phyloP scores from a whole-genome alignment of 2,113 vertebrate species.

The Eolophus roseicapilla region DNA sequence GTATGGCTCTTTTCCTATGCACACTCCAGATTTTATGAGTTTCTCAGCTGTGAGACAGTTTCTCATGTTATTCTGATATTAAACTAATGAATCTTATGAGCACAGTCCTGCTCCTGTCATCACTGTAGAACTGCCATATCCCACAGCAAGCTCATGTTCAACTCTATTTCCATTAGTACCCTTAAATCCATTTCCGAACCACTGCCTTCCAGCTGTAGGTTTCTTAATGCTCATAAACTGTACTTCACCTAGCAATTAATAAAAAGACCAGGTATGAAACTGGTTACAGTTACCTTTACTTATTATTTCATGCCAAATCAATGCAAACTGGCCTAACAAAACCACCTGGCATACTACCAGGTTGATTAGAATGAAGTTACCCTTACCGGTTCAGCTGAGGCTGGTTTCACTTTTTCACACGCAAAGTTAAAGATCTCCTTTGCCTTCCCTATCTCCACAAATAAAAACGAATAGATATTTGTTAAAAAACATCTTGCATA shows the following conservation, averaged over 20 bases:
- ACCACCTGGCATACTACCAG: background rate
- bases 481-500: background rate
- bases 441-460: background rate
- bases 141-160: background rate
- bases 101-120: background rate
- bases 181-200: background rate
- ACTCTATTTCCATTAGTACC: background rate
- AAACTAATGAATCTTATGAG: background rate
- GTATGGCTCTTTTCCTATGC: background rate
- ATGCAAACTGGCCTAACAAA: background rate
- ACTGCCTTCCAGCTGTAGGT: background rate
- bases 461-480: background rate
- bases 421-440: background rate
- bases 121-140: background rate
- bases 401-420: background rate
- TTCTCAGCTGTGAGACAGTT: conserved; percentile 6
- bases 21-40: background rate
- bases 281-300: background rate
- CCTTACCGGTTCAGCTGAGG: background rate
- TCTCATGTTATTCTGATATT: background rate
- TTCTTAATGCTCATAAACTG: background rate
- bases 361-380: background rate
- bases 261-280: background rate
- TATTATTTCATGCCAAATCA: background rate
- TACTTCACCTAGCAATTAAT: background rate